These are phyloP conservation scores for Pempheris klunzingeri DNA, from an alignment of 2,797 vertebrate genomes.

Conservation along the genomic window DNA sequence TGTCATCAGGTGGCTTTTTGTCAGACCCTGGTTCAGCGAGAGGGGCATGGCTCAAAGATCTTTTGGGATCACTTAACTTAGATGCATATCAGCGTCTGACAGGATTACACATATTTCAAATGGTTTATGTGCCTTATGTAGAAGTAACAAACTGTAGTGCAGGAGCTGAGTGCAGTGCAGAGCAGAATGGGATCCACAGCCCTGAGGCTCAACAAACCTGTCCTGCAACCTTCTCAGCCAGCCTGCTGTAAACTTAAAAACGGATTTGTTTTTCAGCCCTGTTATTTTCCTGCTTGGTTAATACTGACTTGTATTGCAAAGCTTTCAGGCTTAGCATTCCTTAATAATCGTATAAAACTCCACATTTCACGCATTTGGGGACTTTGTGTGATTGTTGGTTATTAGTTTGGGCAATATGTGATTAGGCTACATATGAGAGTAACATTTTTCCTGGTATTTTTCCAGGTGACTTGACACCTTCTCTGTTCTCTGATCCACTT, in stretches of 20 bases:
- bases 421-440: not conserved
- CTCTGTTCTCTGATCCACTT: not conserved
- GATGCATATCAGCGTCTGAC: constrained; percentile 50
- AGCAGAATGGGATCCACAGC: constrained; percentile 59
- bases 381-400: constrained; percentile 4
- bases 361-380: constrained; percentile 2
- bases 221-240: constrained; percentile 70
- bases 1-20: constrained; percentile 60
- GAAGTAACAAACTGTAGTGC: constrained; percentile 15
- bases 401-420: constrained; percentile 7
- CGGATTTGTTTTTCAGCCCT: constrained; percentile 77
- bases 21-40: not conserved
- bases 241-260: constrained; percentile 42
- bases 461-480: not conserved
- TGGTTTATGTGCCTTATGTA: constrained; percentile 44
- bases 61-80: constrained; percentile 43
- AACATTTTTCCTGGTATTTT: constrained; percentile 18
- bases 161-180: constrained; percentile 37
- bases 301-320: constrained; percentile 52
- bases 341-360: constrained; percentile 8
- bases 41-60: constrained; percentile 12
- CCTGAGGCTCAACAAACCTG: constrained; percentile 78
- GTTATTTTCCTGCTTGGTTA: constrained; percentile 73
- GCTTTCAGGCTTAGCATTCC: not conserved
- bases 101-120: constrained; percentile 48